Percentiles rank a stretch among this genome's conserved stretches.
phyloP scores from a whole-genome alignment of 2,797 vertebrate genomes.

The Epinephelus malabaricus region DNA sequence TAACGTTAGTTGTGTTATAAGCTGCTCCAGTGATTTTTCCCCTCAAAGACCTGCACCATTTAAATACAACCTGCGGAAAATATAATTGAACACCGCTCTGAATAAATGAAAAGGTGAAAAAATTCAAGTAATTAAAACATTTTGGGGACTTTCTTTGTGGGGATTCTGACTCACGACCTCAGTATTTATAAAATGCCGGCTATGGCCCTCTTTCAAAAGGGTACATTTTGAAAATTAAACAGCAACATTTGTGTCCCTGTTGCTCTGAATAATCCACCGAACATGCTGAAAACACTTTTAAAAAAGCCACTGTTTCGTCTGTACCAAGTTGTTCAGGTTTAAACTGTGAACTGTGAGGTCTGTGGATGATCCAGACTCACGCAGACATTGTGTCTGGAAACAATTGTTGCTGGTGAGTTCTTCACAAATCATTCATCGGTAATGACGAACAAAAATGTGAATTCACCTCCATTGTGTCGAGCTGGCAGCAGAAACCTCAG shows the following conservation, averaged over 20 bases:
- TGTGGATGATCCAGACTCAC: not conserved
- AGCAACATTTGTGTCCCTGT: not conserved
- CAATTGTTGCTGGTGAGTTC: not conserved
- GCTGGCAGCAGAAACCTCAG: not conserved
- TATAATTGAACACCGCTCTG: not conserved
- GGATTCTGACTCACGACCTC: not conserved
- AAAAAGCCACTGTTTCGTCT: not conserved
- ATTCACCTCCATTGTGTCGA: not conserved
- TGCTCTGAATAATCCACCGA: not conserved
- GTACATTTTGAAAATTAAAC: not conserved
- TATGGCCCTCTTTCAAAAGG: not conserved
- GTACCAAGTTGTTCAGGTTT: not conserved
- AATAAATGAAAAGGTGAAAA: not conserved
- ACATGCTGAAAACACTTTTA: not conserved
- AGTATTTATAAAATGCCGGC: not conserved
- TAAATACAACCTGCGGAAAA: constrained; percentile 1
- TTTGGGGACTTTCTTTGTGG: not conserved
- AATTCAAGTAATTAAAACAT: constrained; percentile 2
- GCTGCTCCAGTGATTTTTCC: not conserved
- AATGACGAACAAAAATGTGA: not conserved
- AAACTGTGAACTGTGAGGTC: too few species aligned
- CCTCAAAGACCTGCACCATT: not conserved
- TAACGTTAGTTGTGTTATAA: not conserved
- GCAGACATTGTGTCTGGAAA: not conserved
- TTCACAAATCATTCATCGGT: not conserved